Base-by-base conservation (phyloP, 2,888 invertebrate genomes). In the Copidosoma aretas region DNA sequence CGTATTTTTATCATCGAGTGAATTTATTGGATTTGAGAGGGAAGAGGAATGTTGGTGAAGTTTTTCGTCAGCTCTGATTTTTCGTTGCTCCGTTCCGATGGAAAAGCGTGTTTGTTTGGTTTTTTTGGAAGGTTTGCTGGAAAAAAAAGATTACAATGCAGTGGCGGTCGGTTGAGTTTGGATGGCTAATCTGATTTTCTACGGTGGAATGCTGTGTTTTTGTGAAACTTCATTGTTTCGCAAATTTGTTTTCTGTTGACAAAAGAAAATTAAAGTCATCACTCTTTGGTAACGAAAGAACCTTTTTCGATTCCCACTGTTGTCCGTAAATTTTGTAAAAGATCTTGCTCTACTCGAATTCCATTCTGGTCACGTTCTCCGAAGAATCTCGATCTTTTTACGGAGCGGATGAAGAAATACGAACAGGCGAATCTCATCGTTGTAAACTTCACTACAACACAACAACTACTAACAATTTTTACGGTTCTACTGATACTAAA, bases 1-100 rank as follows among this genome's bases (percentile, higher is more conserved):
- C 54, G 22, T 49, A 49, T 49, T 56, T 60, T 60, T 60, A 46
- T 46, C 12, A 60, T 51, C 49, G 15, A 39, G 54, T 51, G 24
- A 60, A 66, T 66, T 66, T 66, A 66, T 66, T 60, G 60, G 51
- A 60, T 49, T 60, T 21, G 66, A 66, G 60, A 66, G 49, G 49
- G 32, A 3, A 49, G 60, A 25, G 54, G 52, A 41, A 46, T 21
- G 58, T 49, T 32, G 32, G 41, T 53, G n/a, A 65, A 65, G 54
- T 65, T 65, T 65, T n/a, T 25, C 22, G 60, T 51, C n/a, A 49
- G 14, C 41, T 24, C 32, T 39, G 60, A 46, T 56, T 66, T 22
- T 46, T 4, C 46, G 15, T 56, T 8, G 43, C 43, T 17, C 12
- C 3, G 12, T 17, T 46, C 43, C 15, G 43, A 46, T 15, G 12